These are phyloP conservation scores for Epizoanthus stellaris DNA, from an alignment of 92 coral and sea anemone genomes.

Conservation along the genomic window DNA sequence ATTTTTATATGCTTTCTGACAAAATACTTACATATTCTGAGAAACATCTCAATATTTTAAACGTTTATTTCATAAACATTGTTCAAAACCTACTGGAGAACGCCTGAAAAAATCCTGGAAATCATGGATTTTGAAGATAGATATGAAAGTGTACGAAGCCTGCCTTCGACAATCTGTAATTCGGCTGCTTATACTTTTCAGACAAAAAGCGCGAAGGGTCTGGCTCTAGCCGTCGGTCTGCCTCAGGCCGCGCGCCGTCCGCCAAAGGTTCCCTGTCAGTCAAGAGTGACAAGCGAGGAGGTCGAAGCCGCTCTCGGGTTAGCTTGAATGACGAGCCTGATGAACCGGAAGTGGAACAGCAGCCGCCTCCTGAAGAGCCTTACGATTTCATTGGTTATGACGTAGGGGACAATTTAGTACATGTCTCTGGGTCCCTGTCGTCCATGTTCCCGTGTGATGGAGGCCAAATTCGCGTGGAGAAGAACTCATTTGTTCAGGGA, in stretches of 20 bases:
- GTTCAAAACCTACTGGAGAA: no score
- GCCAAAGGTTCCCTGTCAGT: constrained; percentile 84
- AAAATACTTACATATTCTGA: no score
- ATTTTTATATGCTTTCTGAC: no score
- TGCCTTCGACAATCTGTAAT: not conserved
- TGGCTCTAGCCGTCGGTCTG: constrained; percentile 78
- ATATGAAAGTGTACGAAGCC: not conserved
- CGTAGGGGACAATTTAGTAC: constrained; percentile 92
- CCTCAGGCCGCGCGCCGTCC: constrained; percentile 72
- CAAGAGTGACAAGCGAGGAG: constrained; percentile 72
- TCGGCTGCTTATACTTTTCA: not conserved
- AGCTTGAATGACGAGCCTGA: constrained; percentile 67
- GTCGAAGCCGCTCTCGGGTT: constrained; percentile 66
- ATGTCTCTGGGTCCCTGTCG: constrained; percentile 87
- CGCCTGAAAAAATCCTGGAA: no score
- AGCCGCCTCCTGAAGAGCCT: constrained; percentile 62
- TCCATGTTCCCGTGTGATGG: constrained; percentile 96
- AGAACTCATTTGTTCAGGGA: constrained; percentile 82
- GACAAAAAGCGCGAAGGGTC: constrained; percentile 84
- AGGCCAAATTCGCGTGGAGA: constrained; percentile 88
- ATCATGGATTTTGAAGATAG: no score
- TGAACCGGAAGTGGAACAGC: constrained; percentile 54
- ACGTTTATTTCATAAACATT: no score
- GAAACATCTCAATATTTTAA: no score
- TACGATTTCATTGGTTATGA: constrained; percentile 95